Evolutionary conservation across 53 echinoderm and acorn worm genomes (phyloP), one percentile per base, ranked within the genome.

Genomic region (Henricia sp.): DNA sequence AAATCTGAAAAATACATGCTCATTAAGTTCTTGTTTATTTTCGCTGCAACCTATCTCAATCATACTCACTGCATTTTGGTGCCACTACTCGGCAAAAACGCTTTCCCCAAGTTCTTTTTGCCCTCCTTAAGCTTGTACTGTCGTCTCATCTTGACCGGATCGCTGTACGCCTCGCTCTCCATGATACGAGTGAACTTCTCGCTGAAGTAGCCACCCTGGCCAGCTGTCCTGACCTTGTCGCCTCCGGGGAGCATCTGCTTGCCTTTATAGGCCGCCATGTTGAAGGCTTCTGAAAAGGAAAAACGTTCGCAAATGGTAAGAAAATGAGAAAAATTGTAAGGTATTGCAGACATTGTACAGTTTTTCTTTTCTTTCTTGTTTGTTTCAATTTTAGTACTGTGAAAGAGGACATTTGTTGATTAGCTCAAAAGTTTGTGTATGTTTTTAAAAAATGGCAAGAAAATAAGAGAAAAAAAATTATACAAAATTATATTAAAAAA

Each of bases 181-280:
- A 99, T 90, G 29, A 99, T 84, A 11, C 99, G 83, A 37, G 86
- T 86, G 60, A 91, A 99, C 60, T 95, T 95, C 37, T 90, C 94
- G 32, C 95, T 91, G 87, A 99, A 99, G 71, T 94, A 99, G 6
- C 99, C 99, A 3, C 87, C 91, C 36, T 94, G 95, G 11, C 92
- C 72, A 6, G 94, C 86, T 23, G 94, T 89, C 46, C 88, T 84
- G 37, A 75, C 84, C 70, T 99, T 99, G 66, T 91, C 92, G 3
- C 99, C 99, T 19, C 99, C 99, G 0, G 99, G 99, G 19, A 99
- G 59, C 99, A 99, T 99, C 77, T 99, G 99, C 51, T 95, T 99
- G 35, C 67, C 83, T 36, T 95, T 95, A 35, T 86, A 82, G 24
- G 94, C 90, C 3, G 99, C 72, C 53, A 91, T 90, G 88, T 99